Evolutionary conservation across 2,797 vertebrate species (phyloP).

Genomic region (Chromobotia macracanthus): DNA sequence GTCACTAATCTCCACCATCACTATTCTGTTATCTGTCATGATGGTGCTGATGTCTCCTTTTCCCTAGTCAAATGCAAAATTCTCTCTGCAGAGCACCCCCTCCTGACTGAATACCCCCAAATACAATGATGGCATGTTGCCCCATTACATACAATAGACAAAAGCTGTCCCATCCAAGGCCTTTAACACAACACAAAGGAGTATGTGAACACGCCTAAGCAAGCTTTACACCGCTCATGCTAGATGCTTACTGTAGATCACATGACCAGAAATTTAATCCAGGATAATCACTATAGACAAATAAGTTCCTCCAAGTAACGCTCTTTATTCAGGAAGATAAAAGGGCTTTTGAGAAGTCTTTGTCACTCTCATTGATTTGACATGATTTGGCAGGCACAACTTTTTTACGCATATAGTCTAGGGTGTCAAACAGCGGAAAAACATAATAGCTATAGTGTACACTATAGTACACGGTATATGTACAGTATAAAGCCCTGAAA

Average conservation of each 20-base stretch:
- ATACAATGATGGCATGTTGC: slow-evolving; percentile 19
- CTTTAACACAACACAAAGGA: slow-evolving; percentile 29
- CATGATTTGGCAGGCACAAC: not conserved
- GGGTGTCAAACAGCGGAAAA: not conserved
- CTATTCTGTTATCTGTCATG: not conserved
- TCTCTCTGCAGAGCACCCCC: not conserved
- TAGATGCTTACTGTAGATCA: slow-evolving; percentile 13
- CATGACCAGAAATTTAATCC: slow-evolving; percentile 22
- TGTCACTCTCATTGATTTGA: not conserved
- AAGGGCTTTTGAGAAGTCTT: not conserved
- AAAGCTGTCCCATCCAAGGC: slow-evolving; percentile 30
- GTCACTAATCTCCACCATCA: slow-evolving; percentile 8
- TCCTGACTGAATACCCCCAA: not conserved
- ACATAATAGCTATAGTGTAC: not conserved
- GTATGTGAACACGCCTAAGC: slow-evolving; percentile 20
- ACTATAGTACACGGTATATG: not conserved
- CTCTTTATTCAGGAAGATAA: not conserved
- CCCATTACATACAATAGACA: slow-evolving; percentile 28
- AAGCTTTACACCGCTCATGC: slow-evolving; percentile 18
- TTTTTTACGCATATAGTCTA: not conserved
- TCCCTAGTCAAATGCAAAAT: slow-evolving; percentile 2
- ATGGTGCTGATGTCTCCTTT: not conserved
- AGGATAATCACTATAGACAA: slow-evolving; percentile 26
- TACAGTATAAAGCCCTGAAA: too few species aligned
- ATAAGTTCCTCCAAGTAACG: slow-evolving; percentile 1